These are phyloP conservation scores for Tigriopus californicus DNA, from an alignment of 2,888 invertebrate genomes.

Conservation along the genomic window DNA sequence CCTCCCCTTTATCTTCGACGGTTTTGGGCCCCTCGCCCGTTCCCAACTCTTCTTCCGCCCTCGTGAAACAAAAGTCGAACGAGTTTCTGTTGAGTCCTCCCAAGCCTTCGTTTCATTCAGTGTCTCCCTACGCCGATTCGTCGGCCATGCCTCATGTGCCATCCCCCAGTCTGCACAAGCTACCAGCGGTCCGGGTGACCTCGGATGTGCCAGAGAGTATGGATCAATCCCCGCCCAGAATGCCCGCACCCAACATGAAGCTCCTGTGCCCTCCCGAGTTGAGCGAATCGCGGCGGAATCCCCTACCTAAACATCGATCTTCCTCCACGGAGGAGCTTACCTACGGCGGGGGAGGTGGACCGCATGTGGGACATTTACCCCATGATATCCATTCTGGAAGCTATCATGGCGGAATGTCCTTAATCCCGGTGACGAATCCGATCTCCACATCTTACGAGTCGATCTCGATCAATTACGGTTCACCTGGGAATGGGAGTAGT, in stretches of 20 bases:
- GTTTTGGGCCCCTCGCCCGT: too few species aligned
- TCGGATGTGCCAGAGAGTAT: not conserved
- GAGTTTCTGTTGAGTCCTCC: too few species aligned
- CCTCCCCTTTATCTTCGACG: too few species aligned
- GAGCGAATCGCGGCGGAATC: not conserved
- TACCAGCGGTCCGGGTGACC: conserved; percentile 5
- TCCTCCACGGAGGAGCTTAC: not conserved
- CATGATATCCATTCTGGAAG: not conserved
- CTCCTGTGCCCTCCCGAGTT: too few species aligned
- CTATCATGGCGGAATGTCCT: too few species aligned
- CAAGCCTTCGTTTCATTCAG: conserved; percentile 1
- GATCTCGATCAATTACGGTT: not conserved
- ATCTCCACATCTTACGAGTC: not conserved
- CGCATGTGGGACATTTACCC: not conserved
- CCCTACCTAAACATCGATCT: not conserved
- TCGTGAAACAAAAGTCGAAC: too few species aligned
- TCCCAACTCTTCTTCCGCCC: too few species aligned
- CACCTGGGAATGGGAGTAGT: not conserved
- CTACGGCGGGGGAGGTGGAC: not conserved
- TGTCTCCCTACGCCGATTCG: not conserved
- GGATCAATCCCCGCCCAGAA: not conserved
- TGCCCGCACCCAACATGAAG: too few species aligned
- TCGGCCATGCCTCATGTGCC: not conserved
- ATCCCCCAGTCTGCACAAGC: not conserved
- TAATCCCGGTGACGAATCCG: too few species aligned